Evolutionary conservation across 1,140 invertebrate species (phyloP).

Genomic region (Ephestia elutella): DNA sequence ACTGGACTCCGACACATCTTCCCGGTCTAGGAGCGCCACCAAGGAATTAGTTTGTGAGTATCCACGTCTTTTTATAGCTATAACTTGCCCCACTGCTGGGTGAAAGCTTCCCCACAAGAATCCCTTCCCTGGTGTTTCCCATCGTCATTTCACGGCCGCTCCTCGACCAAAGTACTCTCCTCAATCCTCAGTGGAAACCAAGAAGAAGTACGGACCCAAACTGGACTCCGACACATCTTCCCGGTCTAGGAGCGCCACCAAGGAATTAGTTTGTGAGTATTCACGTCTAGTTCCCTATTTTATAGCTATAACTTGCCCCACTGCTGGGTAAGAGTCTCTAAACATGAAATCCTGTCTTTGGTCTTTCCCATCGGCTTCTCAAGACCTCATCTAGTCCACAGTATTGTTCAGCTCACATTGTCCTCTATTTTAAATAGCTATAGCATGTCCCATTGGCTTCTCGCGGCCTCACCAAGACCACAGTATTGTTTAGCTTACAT

Average conservation of each 20-base stretch:
- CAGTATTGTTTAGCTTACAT: conserved; percentile 84
- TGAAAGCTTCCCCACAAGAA: too few relatives aligned
- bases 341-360: too few relatives aligned
- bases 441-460: conserved; percentile 30
- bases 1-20: conserved; percentile 80
- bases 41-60: conserved; percentile 91
- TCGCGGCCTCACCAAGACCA: conserved; percentile 34
- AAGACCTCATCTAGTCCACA: conserved; percentile 41
- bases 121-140: too few relatives aligned
- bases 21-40: conserved; percentile 88
- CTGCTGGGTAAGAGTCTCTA: too few relatives aligned
- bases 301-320: too few relatives aligned
- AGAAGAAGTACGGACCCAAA: conserved; percentile 87
- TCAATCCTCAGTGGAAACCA: conserved; percentile 58
- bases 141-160: conserved; percentile 15
- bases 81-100: too few relatives aligned
- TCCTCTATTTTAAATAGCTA: too few relatives aligned
- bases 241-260: conserved; percentile 90
- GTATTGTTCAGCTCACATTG: too few relatives aligned
- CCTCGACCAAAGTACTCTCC: conserved; percentile 63
- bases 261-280: conserved; percentile 89
- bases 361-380: too few relatives aligned
- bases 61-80: conserved; percentile 1
- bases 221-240: conserved; percentile 80
- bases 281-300: neutral